These are phyloP conservation scores for Atherinosoma microstoma DNA, from an alignment of 2,797 vertebrate genomes.

Conservation along the genomic window DNA sequence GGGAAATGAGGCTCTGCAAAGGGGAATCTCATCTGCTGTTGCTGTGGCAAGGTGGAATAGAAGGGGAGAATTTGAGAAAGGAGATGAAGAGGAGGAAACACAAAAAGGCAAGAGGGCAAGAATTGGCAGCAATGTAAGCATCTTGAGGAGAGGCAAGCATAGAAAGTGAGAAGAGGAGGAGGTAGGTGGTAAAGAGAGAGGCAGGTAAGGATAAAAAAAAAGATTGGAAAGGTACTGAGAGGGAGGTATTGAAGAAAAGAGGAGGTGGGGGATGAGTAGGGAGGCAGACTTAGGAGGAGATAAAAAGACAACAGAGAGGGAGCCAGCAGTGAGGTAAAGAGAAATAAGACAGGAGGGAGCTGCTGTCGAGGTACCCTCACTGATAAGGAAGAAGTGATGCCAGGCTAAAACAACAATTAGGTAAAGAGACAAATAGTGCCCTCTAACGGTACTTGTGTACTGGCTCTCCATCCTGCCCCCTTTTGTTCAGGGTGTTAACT, in stretches of 20 bases:
- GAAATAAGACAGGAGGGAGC: slow-evolving; percentile 47
- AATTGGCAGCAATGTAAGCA: slow-evolving; percentile 41
- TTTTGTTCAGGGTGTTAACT: slow-evolving; percentile 45
- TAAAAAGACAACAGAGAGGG: slow-evolving; percentile 53
- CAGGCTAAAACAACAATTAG: slow-evolving; percentile 24
- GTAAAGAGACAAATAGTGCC: slow-evolving; percentile 68
- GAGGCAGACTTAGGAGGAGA: slow-evolving; percentile 36
- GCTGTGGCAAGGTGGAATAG: slow-evolving; percentile 54
- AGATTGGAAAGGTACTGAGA: slow-evolving; percentile 23
- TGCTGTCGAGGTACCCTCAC: slow-evolving; percentile 47
- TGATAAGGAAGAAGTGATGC: slow-evolving; percentile 55
- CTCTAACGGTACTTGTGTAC: slow-evolving; percentile 60
- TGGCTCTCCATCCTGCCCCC: slow-evolving; percentile 58
- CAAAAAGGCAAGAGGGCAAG: slow-evolving; percentile 39
- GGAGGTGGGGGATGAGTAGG: slow-evolving; percentile 32
- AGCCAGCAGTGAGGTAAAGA: slow-evolving; percentile 47
- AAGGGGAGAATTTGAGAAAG: slow-evolving; percentile 28
- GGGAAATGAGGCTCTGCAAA: slow-evolving; percentile 57
- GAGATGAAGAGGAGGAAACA: slow-evolving; percentile 25
- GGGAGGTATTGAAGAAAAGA: slow-evolving; percentile 24
- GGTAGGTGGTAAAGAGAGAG: slow-evolving; percentile 28
- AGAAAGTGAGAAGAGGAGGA: slow-evolving; percentile 21
- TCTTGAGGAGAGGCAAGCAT: slow-evolving; percentile 24
- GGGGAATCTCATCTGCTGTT: slow-evolving; percentile 68
- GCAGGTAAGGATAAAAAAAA: slow-evolving; percentile 34